Conservation (phyloP, 2,113 vertebrate species). For the Columba janthina region DNA sequence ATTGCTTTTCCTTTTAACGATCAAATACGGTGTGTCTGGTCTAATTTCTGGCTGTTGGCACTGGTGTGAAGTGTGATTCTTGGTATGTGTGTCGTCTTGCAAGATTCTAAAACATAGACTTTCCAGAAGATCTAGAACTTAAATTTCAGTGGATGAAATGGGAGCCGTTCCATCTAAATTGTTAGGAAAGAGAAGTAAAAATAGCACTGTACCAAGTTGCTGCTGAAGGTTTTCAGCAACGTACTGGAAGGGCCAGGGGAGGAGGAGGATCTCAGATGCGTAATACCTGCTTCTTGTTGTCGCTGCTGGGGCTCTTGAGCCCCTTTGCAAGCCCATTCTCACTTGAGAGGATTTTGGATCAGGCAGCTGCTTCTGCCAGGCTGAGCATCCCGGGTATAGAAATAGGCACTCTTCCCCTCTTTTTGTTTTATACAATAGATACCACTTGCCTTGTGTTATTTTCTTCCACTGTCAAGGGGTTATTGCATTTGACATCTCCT, state of each 20-base stretch:
- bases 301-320: accelerated
- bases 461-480: not conserved
- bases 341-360: not conserved
- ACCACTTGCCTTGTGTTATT: not conserved
- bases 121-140: not conserved
- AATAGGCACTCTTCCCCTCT: accelerated
- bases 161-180: not conserved
- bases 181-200: not conserved
- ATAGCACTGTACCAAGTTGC: accelerated
- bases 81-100: too few relatives aligned
- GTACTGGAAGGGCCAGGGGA: not conserved
- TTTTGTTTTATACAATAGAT: not conserved
- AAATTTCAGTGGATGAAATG: not conserved
- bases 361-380: not conserved
- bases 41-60: not conserved
- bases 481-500: slow-evolving; percentile 13
- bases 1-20: not conserved
- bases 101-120: not conserved
- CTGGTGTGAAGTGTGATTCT: not conserved
- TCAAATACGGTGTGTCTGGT: not conserved
- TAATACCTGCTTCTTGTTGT: not conserved
- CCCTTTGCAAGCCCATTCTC: not conserved
- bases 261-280: not conserved
- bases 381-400: not conserved
- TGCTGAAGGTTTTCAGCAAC: not conserved